Base-by-base conservation (phyloP, 2,888 invertebrate genomes). In the Mesorhabditis belari region DNA sequence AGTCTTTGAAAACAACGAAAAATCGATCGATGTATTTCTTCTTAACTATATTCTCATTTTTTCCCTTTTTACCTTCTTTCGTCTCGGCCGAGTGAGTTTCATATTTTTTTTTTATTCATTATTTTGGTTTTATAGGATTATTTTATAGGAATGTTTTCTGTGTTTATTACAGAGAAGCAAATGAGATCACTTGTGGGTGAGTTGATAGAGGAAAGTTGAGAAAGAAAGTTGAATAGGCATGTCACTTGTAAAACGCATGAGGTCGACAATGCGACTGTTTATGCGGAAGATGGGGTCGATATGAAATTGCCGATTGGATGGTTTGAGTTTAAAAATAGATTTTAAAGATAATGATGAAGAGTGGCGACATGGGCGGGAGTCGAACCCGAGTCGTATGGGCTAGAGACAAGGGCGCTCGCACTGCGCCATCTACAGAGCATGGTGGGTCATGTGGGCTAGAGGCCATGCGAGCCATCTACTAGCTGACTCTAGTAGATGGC, bases 121-220 rank as follows among this genome's bases (percentile, higher is more conserved):
- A n/a, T n/a, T n/a, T n/a, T n/a, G n/a, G n/a, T n/a, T n/a, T n/a
- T n/a, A n/a, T n/a, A n/a, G n/a, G n/a, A n/a, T n/a, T n/a, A n/a
- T n/a, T n/a, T 35, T 9, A n/a, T 35, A n/a, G n/a, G 50, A 80
- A 79, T 63, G 79, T 78, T 5, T 79, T 77, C 60, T 80, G 79
- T 62, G 78, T 77, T 3, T 80, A 79, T 59, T 78, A 80, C 58
- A 69, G 79, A 9, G 74, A 77, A 28, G 67, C 74, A n/a, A 76
- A 80, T 55, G 72, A 80, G 49, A 72, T 79, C 24, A 78, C 77
- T 19, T 80, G 79, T 60, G 79, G 79, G 77, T 77, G 58, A 67
- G 74, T 60, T 17, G 56, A 49, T 49, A 25, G 25, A 12, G 12
- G 25, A 21, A 44, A 23, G 25, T 44, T 57, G 23, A 57, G 19